A percentile compares a stretch with the other conserved stretches of the same genome.
Conservation (phyloP, 2,888 invertebrate species). For the Diarsia dahlii region DNA sequence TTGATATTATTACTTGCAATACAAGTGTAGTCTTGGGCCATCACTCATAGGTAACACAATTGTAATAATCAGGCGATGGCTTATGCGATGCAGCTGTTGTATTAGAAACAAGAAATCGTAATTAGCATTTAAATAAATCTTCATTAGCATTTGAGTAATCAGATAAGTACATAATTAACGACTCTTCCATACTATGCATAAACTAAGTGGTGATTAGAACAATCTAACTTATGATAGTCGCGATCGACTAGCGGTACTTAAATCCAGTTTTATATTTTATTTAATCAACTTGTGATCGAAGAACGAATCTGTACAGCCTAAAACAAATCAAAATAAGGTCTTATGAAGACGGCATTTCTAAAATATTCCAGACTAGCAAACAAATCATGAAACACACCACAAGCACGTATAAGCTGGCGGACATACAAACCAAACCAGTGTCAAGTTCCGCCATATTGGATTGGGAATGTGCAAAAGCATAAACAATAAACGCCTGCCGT, state of each 20-base stretch:
- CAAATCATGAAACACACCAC: conserved; percentile 4
- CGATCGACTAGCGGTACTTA: conserved; percentile 64
- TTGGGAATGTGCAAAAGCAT: conserved; percentile 72
- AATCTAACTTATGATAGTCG: not conserved
- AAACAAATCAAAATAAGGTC: not conserved
- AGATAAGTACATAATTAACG: not conserved
- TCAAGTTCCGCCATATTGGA: conserved; percentile 67
- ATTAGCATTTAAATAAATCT: conserved; percentile 31
- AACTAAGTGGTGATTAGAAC: not conserved
- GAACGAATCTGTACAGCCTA: not conserved
- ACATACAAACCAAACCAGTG: conserved; percentile 33
- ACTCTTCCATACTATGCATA: not conserved
- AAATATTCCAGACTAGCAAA: conserved; percentile 6
- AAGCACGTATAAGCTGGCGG: conserved; percentile 14
- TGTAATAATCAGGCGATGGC: conserved; percentile 44
- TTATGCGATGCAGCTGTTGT: conserved; percentile 26
- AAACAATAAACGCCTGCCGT: conserved; percentile 74
- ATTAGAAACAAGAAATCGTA: conserved; percentile 22
- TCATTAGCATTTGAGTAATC: conserved; percentile 20
- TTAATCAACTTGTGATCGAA: not conserved
- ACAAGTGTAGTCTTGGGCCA: conserved; percentile 42
- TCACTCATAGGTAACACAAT: conserved; percentile 28
- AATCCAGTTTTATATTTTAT: not conserved
- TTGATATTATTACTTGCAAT: conserved; percentile 67
- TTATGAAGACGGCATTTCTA: not conserved